Evolutionary conservation across 2,797 vertebrate genomes (phyloP), one percentile per base, ranked within the genome.

Genomic region (Fistularia tabacaria): DNA sequence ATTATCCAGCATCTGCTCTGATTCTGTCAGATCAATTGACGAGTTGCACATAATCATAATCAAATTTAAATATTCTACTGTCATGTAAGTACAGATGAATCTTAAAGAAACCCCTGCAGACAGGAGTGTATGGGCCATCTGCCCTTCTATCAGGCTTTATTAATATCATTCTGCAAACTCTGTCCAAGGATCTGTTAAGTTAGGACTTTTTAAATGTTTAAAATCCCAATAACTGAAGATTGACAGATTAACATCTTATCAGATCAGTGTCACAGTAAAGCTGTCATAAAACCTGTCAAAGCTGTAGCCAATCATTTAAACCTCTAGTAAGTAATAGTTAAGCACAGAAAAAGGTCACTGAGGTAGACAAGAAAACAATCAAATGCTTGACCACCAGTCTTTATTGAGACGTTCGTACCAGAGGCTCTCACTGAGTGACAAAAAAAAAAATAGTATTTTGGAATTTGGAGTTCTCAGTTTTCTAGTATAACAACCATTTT

Each of bases 281-380:
- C 77, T 66, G 37, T 56, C 46, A 60, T 44, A 1, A 55, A 56
- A 66, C 52, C 49, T 25, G 45, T 45, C 49, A 46, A 57, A 41
- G 64, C 56, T 52, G 46, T 25, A 25, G 25, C 2, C 49, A 58
- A 53, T 50, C 36, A 15, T 49, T n/a, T 8, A 42, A 57, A 53
- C 58, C 45, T 61, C 61, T 69, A 50, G 42, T 36, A n/a, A 58
- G 57, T 38, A 49, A 58, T 46, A 38, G 58, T 52, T 58, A 14
- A 68, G 51, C 11, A 51, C 43, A 3, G 54, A 75, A 46, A 62
- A 59, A 49, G 12, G 38, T 54, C 83, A 73, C 71, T 84, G 90
- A 91, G 90, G 89, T 90, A 92, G 88, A 82, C 73, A 74, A 80
- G 78, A 73, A 80, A 78, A 74, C 49, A 72, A 84, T 76, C 66